phyloP scores from a whole-genome alignment of 2,888 invertebrate species.

The Darwinula stevensoni region DNA sequence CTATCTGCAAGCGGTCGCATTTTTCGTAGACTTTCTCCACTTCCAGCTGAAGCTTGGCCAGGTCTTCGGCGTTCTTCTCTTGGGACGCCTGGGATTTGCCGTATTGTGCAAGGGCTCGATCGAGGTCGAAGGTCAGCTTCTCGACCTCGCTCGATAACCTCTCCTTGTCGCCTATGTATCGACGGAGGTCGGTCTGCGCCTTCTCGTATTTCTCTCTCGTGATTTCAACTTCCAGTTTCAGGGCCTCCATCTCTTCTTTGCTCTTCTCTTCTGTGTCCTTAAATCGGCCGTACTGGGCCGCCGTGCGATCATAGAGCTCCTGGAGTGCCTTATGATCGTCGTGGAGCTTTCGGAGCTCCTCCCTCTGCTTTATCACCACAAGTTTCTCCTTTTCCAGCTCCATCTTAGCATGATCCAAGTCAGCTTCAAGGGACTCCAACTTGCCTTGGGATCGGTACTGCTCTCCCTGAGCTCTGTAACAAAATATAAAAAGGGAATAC shows the following conservation, averaged over 20 bases:
- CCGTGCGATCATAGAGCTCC: conserved; percentile 62
- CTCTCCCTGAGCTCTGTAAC: conserved; percentile 50
- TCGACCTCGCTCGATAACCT: conserved; percentile 14
- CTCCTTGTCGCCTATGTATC: conserved; percentile 20
- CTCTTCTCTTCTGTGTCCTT: conserved; percentile 75
- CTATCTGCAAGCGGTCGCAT: conserved; percentile 51
- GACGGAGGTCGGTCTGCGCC: conserved; percentile 47
- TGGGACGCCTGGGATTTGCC: conserved; percentile 54
- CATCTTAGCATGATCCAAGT: conserved; percentile 51
- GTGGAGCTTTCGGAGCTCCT: conserved; percentile 55
- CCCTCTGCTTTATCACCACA: conserved; percentile 43
- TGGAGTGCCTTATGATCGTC: conserved; percentile 57
- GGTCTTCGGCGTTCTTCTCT: conserved; percentile 67
- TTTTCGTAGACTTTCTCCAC: conserved; percentile 71
- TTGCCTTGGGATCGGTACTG: conserved; percentile 62
- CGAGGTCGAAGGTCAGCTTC: conserved; percentile 29
- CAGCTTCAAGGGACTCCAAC: conserved; percentile 56
- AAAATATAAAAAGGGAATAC: conserved; percentile 7
- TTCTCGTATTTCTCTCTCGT: conserved; percentile 65
- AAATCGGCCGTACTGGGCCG: conserved; percentile 48
- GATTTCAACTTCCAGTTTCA: conserved; percentile 52
- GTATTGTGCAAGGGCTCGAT: conserved; percentile 54
- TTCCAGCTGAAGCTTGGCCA: conserved; percentile 58
- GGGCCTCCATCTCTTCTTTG: conserved; percentile 41
- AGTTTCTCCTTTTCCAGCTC: conserved; percentile 59